These are phyloP conservation scores for Smutsia temminckii DNA, from an alignment of 2,797 vertebrate genomes.

Conservation along the genomic window DNA sequence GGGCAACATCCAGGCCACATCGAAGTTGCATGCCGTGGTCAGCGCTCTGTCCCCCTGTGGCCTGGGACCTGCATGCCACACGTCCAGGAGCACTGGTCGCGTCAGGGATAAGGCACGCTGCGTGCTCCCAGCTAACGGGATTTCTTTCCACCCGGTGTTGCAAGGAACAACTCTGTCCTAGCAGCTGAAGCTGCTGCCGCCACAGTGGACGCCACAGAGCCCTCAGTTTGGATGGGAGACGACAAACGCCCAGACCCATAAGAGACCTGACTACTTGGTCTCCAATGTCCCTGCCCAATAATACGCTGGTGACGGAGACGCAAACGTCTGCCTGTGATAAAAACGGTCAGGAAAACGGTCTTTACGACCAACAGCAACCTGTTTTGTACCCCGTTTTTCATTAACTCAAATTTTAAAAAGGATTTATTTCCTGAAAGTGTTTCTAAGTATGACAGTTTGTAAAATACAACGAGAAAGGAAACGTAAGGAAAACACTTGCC, in stretches of 20 bases:
- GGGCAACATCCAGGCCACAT: background rate
- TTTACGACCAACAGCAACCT: background rate
- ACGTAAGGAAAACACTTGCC: background rate
- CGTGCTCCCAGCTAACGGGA: no score
- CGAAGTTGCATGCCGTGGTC: background rate
- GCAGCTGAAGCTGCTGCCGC: background rate
- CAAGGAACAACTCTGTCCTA: background rate
- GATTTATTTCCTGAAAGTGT: background rate
- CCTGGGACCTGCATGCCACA: fast-evolving
- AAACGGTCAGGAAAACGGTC: background rate
- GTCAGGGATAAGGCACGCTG: background rate
- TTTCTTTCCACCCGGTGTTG: background rate
- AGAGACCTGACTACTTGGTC: background rate
- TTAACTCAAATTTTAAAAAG: background rate
- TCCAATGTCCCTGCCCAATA: background rate
- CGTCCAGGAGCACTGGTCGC: background rate
- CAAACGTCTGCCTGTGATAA: fast-evolving
- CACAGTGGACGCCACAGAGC: background rate
- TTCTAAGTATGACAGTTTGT: background rate
- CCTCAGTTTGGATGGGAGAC: background rate
- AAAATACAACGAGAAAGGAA: background rate
- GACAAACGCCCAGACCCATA: background rate
- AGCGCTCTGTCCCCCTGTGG: background rate
- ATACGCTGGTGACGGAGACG: background rate
- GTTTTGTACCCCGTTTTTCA: background rate